Percentiles rank a stretch among this genome's conserved stretches.
Evolutionary conservation across 2,888 invertebrate genomes (phyloP).

Genomic region (Oegoconia quadripuncta): DNA sequence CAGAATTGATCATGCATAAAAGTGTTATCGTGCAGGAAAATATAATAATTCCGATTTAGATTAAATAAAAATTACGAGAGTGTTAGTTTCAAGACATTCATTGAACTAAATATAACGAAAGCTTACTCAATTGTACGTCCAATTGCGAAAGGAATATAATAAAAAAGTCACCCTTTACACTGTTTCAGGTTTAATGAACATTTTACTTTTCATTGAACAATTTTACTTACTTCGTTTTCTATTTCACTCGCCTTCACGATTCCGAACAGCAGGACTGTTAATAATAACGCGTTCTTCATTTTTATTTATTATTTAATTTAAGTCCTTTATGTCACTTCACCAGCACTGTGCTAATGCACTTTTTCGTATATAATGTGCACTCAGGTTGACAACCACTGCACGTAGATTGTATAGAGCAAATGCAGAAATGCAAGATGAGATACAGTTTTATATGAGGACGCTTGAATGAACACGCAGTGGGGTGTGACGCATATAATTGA

Average conservation of each 20-base stretch:
- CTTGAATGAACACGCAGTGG: constrained; percentile 52
- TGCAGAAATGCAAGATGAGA: constrained; percentile 45
- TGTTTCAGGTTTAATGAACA: neutral
- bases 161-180: neutral
- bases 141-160: neutral
- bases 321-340: constrained; percentile 56
- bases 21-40: too few relatives aligned
- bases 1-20: too few relatives aligned
- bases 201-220: neutral
- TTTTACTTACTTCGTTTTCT: constrained; percentile 54
- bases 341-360: constrained; percentile 31
- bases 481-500: constrained; percentile 25
- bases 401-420: constrained; percentile 46
- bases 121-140: too few relatives aligned
- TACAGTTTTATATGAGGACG: constrained; percentile 63
- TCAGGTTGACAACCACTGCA: constrained; percentile 29
- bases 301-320: constrained; percentile 26
- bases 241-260: constrained; percentile 59
- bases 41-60: too few relatives aligned
- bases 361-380: constrained; percentile 16
- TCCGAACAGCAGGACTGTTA: constrained; percentile 61
- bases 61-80: too few relatives aligned
- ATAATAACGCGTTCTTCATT: constrained; percentile 58
- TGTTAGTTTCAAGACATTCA: too few relatives aligned
- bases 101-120: too few relatives aligned